phyloP scores from a whole-genome alignment of 2,113 vertebrate species.

The Ifrita kowaldi region DNA sequence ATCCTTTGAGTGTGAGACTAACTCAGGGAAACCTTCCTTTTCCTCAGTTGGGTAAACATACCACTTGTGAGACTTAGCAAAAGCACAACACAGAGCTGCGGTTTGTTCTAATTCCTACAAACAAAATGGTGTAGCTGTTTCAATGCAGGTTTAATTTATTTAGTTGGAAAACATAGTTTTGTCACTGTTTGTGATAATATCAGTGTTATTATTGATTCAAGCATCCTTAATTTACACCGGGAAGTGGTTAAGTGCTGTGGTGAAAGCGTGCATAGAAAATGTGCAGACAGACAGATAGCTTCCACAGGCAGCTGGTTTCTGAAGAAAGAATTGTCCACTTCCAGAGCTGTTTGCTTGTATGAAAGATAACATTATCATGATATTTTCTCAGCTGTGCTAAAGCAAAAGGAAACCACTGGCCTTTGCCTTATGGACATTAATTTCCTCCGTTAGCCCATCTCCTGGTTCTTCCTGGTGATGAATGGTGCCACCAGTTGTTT shows the following conservation, averaged over 20 bases:
- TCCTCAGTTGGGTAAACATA: background rate
- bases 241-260: background rate
- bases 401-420: conserved; percentile 3
- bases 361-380: background rate
- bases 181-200: background rate
- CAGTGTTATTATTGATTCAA: background rate
- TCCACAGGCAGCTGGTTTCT: background rate
- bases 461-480: background rate
- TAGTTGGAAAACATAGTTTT: background rate
- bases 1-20: background rate
- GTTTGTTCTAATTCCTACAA: background rate
- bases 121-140: background rate
- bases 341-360: background rate
- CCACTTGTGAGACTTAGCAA: background rate
- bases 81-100: background rate
- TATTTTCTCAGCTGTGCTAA: conserved; percentile 44
- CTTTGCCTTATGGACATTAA: background rate
- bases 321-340: background rate
- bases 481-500: background rate
- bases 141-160: background rate
- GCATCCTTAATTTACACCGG: background rate
- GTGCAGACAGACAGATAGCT: background rate
- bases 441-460: background rate
- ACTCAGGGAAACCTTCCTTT: background rate
- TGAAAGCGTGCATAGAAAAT: background rate